Conservation (phyloP, 2,113 vertebrate species). For the Opisthocomus hoazin region DNA sequence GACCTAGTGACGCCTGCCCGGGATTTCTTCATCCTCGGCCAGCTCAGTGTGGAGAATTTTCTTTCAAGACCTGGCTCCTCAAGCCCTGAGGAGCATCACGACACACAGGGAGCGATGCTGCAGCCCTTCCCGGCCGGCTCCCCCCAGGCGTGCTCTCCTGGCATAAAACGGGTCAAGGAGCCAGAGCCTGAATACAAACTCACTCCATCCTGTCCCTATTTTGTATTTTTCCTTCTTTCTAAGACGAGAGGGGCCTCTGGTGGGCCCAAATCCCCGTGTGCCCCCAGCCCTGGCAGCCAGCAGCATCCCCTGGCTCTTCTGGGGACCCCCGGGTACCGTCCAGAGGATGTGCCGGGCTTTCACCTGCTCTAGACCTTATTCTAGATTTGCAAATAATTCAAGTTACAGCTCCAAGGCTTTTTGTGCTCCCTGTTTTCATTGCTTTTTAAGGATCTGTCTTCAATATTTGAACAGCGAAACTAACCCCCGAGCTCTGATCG, state of each 20-base stretch:
- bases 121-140: background rate
- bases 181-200: background rate
- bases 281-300: background rate
- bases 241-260: background rate
- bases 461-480: background rate
- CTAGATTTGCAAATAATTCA: background rate
- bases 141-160: too few relatives aligned
- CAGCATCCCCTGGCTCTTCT: background rate
- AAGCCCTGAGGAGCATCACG: background rate
- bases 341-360: background rate
- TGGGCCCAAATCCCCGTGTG: rapidly evolving
- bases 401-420: background rate
- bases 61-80: background rate
- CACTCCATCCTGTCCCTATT: background rate
- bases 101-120: background rate
- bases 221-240: background rate
- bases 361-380: background rate
- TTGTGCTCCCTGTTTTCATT: background rate
- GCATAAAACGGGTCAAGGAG: background rate
- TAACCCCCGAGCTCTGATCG: background rate
- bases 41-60: background rate
- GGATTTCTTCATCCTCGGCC: background rate
- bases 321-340: too few relatives aligned
- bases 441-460: background rate
- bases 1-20: background rate